Evolutionary conservation across 2,888 invertebrate species (phyloP).

Genomic region (Lithophane semibrunnea): DNA sequence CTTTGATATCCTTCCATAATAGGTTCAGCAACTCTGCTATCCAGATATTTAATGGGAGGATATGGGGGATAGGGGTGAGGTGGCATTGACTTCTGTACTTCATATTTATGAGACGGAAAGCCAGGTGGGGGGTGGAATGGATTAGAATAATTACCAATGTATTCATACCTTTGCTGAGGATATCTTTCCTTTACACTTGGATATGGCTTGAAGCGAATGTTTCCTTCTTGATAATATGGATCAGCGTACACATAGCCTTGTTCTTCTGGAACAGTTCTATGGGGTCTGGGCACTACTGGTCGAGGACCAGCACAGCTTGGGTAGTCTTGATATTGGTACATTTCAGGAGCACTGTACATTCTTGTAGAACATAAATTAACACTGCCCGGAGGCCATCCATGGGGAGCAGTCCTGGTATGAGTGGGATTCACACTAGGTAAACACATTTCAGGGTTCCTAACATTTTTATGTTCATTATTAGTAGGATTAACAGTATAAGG

Average conservation of each 20-base stretch:
- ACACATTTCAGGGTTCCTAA: constrained; percentile 81
- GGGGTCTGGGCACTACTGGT: constrained; percentile 77
- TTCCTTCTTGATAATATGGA: constrained; percentile 82
- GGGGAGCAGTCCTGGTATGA: constrained; percentile 74
- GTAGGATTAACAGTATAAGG: constrained; percentile 85
- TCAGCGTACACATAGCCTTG: constrained; percentile 80
- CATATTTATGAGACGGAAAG: constrained; percentile 83
- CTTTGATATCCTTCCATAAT: constrained; percentile 84
- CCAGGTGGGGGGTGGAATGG: constrained; percentile 82
- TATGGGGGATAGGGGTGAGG: constrained; percentile 81
- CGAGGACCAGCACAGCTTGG: constrained; percentile 81
- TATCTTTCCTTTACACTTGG: constrained; percentile 84
- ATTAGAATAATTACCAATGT: constrained; percentile 83
- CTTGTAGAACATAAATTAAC: constrained; percentile 78
- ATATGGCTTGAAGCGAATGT: constrained; percentile 85
- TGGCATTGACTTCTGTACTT: constrained; percentile 80
- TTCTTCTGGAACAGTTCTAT: constrained; percentile 80
- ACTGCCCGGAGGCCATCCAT: constrained; percentile 79
- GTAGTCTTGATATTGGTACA: constrained; percentile 85
- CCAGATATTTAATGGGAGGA: constrained; percentile 83
- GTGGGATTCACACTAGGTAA: constrained; percentile 78
- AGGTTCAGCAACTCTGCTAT: constrained; percentile 81
- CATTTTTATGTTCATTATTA: constrained; percentile 83
- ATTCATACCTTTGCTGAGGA: constrained; percentile 87
- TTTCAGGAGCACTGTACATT: constrained; percentile 81